These are phyloP conservation scores for Poecilia wingei DNA, from an alignment of 2,797 vertebrate species.

Conservation along the genomic window DNA sequence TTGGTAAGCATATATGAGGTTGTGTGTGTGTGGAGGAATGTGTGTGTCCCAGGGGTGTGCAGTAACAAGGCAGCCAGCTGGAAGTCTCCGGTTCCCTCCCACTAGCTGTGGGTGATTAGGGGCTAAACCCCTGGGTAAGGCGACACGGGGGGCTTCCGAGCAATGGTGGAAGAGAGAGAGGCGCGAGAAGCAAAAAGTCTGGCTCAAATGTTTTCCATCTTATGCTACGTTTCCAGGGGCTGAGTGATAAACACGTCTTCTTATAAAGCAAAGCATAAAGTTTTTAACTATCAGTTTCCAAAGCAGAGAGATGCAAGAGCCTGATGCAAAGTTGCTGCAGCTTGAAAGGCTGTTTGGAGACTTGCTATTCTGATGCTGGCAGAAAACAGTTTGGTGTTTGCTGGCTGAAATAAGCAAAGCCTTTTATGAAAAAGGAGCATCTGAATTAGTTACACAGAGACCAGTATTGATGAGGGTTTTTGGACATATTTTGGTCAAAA, in stretches of 20 bases:
- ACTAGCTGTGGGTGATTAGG: conserved; percentile 74
- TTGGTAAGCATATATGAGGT: conserved; percentile 70
- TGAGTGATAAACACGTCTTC: conserved; percentile 43
- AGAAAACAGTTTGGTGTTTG: background rate
- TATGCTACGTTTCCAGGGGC: conserved; percentile 58
- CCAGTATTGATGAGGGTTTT: background rate
- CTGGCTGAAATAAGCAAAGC: background rate
- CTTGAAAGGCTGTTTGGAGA: background rate
- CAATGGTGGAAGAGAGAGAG: conserved; percentile 21
- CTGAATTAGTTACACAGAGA: background rate
- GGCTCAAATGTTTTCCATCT: conserved; percentile 70
- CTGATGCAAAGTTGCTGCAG: background rate
- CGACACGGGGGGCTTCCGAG: conserved; percentile 55
- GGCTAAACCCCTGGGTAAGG: conserved; percentile 73
- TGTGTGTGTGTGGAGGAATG: conserved; percentile 55
- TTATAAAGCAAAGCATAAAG: background rate
- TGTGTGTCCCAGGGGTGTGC: conserved; percentile 61
- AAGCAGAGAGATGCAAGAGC: background rate
- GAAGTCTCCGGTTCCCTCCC: conserved; percentile 75
- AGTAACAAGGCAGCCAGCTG: conserved; percentile 78
- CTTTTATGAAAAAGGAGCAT: background rate
- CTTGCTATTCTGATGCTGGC: background rate
- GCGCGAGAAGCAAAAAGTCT: conserved; percentile 23
- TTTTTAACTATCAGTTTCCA: background rate
- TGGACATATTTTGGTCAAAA: background rate